These are phyloP conservation scores for Lissocephala sabroskyi DNA, from an alignment of 2,888 invertebrate species.

Conservation along the genomic window DNA sequence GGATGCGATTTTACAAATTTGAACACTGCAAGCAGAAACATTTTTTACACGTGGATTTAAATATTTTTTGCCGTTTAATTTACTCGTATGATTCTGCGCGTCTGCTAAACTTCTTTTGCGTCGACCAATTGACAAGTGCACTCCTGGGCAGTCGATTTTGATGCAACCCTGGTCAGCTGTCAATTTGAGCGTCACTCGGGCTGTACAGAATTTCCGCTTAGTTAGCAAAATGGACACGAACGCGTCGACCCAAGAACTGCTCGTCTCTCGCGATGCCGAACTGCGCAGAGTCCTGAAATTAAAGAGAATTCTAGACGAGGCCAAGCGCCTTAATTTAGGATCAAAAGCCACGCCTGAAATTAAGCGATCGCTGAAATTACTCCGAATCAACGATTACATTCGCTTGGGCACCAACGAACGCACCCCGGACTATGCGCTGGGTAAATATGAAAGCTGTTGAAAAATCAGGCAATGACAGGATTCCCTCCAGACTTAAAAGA, in stretches of 20 bases:
- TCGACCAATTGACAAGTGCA: too few relatives aligned
- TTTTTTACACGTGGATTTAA: neutral
- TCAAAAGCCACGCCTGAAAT: constrained; percentile 30
- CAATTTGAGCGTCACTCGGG: too few relatives aligned
- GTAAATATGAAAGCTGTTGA: too few relatives aligned
- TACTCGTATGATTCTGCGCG: too few relatives aligned
- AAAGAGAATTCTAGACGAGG: constrained; percentile 49
- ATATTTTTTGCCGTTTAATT: neutral
- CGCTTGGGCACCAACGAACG: constrained; percentile 30
- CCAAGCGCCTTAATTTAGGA: constrained; percentile 32
- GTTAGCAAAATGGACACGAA: too few relatives aligned
- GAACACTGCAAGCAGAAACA: constrained; percentile 1
- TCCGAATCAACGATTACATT: constrained; percentile 41
- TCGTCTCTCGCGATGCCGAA: constrained; percentile 42
- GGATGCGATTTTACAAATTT: constrained; percentile 17
- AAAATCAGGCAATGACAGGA: too few relatives aligned
- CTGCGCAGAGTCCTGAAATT: constrained; percentile 55
- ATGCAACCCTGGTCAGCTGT: too few relatives aligned
- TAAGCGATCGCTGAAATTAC: constrained; percentile 34
- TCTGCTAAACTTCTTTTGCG: too few relatives aligned
- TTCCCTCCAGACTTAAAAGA: constrained; percentile 35
- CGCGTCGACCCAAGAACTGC: constrained; percentile 36
- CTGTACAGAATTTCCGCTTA: too few relatives aligned
- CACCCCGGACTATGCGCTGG: constrained; percentile 28
- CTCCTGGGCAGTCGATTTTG: too few relatives aligned